These are phyloP conservation scores for Neotoxoptera formosana DNA, from an alignment of 1,140 invertebrate species.

Conservation along the genomic window DNA sequence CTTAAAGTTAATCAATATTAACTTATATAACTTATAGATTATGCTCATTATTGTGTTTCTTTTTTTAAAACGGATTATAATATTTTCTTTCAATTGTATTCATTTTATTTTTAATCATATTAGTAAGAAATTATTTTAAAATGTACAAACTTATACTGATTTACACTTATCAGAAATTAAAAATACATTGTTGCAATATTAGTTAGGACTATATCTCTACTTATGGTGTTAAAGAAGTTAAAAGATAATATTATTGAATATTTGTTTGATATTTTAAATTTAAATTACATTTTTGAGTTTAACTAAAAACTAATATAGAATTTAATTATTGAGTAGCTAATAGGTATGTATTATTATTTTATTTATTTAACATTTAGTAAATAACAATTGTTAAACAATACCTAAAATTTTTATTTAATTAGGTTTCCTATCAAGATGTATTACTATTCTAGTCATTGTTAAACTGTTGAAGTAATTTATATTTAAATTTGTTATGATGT, in stretches of 20 bases:
- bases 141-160: not conserved
- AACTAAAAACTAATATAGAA: not conserved
- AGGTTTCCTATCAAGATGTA: conserved; percentile 14
- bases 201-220: not conserved
- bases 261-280: not conserved
- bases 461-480: conserved; percentile 49
- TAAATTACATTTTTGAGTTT: not conserved
- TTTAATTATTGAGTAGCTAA: not conserved
- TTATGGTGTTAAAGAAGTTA: not conserved
- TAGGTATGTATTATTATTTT: conserved; percentile 2
- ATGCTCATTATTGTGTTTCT: not conserved
- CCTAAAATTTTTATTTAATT: not conserved
- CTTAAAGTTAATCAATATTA: not conserved
- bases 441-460: conserved; percentile 55
- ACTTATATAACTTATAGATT: not conserved
- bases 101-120: not conserved
- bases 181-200: not conserved
- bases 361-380: not conserved
- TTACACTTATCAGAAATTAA: not conserved
- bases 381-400: not conserved
- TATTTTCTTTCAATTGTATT: not conserved
- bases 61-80: not conserved
- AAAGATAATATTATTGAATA: not conserved
- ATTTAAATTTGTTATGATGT: conserved; percentile 46
- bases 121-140: not conserved